Base-by-base conservation (phyloP, 1,140 invertebrate genomes). In the Drosophila auraria region DNA sequence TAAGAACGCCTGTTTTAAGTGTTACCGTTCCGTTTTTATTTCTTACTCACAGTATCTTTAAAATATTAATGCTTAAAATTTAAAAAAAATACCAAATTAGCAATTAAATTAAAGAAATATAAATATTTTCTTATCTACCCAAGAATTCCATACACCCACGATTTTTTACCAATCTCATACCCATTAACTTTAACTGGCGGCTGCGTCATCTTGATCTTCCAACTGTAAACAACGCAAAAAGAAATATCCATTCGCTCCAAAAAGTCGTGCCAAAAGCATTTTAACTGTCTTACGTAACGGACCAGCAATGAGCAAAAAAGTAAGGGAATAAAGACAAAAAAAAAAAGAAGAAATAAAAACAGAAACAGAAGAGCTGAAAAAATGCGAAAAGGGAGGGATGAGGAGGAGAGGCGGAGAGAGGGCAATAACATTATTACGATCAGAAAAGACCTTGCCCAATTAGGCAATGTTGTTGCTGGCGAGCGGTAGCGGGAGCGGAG, bases 371-470 rank as follows among this genome's bases (percentile, higher is more conserved):
- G 20, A 70, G 44, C 53, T 57, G 47, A 71, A 47, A 44, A 56
- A 54, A 71, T 71, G 45, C 68, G 45, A 53, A 42, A 76, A 54
- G 74, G 44, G 51, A 36, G 38, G 58, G 36, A 38, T 23, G 38
- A 33, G 12, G 25, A 33, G 11, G 33, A 5, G 15, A 42, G 40
- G 5, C 40, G 14, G 1, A 54, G 51, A 62, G 75, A 71, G 76
- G 75, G 75, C 65, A 78, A 78, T 78, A 78, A 78, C 76, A 71
- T 78, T 78, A 78, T 78, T 78, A 78, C 76, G 76, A 64, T 82
- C 83, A 66, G 65, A 71, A 63, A 84, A 84, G 75, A 78, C 76
- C 76, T 78, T 78, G 74, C 76, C 75, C 75, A 78, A 78, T 78
- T 78, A 78, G 76, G 65, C 65, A 45, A 51, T 70, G 63, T 60